A percentile compares a stretch with the other conserved stretches of the same genome.
phyloP scores from a whole-genome alignment of 2,113 vertebrate species.

The Dendropsophus ebraccatus region DNA sequence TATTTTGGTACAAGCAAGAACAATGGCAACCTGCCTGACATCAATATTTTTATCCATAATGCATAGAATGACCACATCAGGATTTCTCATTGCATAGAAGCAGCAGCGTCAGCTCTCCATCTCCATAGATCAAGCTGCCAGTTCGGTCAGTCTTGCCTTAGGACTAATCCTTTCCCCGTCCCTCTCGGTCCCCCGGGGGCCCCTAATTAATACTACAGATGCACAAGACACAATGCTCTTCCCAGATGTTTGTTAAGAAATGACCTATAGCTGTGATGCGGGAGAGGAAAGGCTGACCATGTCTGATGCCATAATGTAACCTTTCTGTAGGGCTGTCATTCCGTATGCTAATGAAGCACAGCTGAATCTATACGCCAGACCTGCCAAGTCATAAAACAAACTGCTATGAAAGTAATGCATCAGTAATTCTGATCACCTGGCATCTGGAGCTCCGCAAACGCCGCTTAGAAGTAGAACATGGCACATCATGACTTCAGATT shows the following conservation, averaged over 20 bases:
- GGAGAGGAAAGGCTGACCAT: slow-evolving; percentile 28
- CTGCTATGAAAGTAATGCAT: slow-evolving; percentile 59
- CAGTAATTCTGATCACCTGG: slow-evolving; percentile 61
- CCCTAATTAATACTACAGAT: slow-evolving; percentile 64
- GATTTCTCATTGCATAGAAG: slow-evolving; percentile 59
- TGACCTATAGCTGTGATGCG: slow-evolving; percentile 56
- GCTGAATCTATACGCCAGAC: slow-evolving; percentile 57
- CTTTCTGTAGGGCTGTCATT: slow-evolving; percentile 56
- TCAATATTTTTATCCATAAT: slow-evolving; percentile 42
- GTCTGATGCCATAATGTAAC: neutral
- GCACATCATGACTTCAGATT: slow-evolving; percentile 25
- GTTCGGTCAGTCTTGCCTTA: slow-evolving; percentile 64
- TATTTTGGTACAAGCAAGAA: slow-evolving; percentile 17
- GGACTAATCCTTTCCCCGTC: slow-evolving; percentile 58
- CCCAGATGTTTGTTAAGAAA: slow-evolving; percentile 63
- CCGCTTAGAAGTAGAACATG: slow-evolving; percentile 56
- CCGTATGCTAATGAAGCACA: slow-evolving; percentile 56
- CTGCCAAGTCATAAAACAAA: slow-evolving; percentile 62
- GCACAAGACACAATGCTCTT: slow-evolving; percentile 49
- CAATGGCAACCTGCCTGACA: slow-evolving; percentile 19
- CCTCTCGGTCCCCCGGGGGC: slow-evolving; percentile 62
- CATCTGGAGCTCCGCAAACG: slow-evolving; percentile 59
- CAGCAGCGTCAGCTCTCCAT: slow-evolving; percentile 71
- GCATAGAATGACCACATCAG: slow-evolving; percentile 30
- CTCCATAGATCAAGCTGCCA: slow-evolving; percentile 68